These are phyloP conservation scores for Drosophila elegans DNA, from an alignment of 1,140 invertebrate species.

Conservation along the genomic window DNA sequence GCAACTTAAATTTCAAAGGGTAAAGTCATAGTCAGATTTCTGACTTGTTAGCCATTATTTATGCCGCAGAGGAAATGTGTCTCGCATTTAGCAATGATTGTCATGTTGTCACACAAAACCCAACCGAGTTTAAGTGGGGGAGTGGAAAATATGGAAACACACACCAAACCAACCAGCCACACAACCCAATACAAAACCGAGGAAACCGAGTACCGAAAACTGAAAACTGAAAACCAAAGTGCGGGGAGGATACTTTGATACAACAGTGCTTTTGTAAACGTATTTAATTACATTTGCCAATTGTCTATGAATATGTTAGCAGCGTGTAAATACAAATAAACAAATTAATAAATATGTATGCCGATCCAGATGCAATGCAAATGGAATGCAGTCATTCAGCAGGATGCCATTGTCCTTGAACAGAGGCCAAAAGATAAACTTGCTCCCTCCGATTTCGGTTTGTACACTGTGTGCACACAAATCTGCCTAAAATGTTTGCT, in stretches of 20 bases:
- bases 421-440: slow-evolving; percentile 71
- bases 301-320: slow-evolving; percentile 84
- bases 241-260: slow-evolving; percentile 2
- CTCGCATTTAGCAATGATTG: slow-evolving; percentile 59
- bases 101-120: slow-evolving; percentile 54
- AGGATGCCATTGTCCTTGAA: slow-evolving; percentile 69
- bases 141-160: slow-evolving; percentile 2
- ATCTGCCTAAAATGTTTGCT: slow-evolving; percentile 78
- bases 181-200: slow-evolving; percentile 17
- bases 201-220: slow-evolving; percentile 18
- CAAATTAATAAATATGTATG: slow-evolving; percentile 79
- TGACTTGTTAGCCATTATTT: slow-evolving; percentile 44
- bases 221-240: slow-evolving; percentile 24
- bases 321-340: slow-evolving; percentile 73
- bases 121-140: slow-evolving; percentile 28
- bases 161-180: slow-evolving; percentile 9
- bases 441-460: slow-evolving; percentile 22
- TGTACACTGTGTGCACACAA: slow-evolving; percentile 42
- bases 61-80: slow-evolving; percentile 42
- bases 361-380: slow-evolving; percentile 17
- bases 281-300: slow-evolving; percentile 83
- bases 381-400: slow-evolving; percentile 28
- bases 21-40: slow-evolving; percentile 19
- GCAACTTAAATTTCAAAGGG: slow-evolving; percentile 4
- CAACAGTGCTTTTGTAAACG: slow-evolving; percentile 68